A percentile compares a stretch with the other conserved stretches of the same genome.
Evolutionary conservation across 2,888 invertebrate species (phyloP).

Genomic region (Pristionchus arcanus): DNA sequence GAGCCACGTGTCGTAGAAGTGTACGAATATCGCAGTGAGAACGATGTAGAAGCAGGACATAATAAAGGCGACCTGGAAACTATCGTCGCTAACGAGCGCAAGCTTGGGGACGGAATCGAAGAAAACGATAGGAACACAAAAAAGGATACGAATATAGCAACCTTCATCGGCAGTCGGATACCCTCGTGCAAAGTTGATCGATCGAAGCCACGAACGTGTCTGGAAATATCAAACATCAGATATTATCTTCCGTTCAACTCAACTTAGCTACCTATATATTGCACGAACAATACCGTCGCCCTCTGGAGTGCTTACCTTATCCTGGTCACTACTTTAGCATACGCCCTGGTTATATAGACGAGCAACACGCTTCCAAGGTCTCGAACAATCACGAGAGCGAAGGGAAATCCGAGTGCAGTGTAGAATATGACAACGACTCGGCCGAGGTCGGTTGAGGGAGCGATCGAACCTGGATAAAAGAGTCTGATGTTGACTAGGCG

Average conservation of each 20-base stretch:
- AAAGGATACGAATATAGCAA: too few relatives aligned
- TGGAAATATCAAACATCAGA: background rate
- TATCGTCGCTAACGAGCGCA: background rate
- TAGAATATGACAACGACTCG: background rate
- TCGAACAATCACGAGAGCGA: conserved; percentile 31
- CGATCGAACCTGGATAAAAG: conserved; percentile 33
- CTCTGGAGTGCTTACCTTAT: too few relatives aligned
- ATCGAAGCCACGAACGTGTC: background rate
- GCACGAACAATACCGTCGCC: too few relatives aligned
- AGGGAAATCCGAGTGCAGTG: background rate
- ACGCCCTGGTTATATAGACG: background rate
- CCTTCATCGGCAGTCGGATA: conserved; percentile 23
- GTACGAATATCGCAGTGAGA: background rate
- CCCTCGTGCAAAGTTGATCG: background rate
- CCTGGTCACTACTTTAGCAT: background rate
- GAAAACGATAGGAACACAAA: background rate
- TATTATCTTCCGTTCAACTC: too few relatives aligned
- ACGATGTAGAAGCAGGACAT: background rate
- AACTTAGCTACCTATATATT: too few relatives aligned
- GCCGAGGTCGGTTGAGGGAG: conserved; percentile 19
- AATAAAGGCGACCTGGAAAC: background rate
- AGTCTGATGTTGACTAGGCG: too few relatives aligned
- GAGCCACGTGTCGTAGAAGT: background rate
- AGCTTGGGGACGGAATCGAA: background rate
- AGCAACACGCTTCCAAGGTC: background rate